Conservation (phyloP, 2,797 vertebrate genomes). For the Microchirus variegatus region DNA sequence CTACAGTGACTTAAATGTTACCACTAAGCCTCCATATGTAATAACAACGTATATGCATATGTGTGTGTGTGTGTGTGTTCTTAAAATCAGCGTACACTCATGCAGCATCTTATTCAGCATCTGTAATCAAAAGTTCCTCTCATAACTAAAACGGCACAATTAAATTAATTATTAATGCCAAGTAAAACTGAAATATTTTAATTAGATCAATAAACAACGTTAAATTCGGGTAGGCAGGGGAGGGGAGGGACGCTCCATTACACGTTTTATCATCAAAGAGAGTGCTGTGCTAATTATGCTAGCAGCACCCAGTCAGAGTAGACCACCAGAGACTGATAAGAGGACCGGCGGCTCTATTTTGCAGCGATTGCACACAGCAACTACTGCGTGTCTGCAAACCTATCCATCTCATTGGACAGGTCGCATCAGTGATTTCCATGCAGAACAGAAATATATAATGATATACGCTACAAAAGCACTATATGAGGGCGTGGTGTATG, state of each 20-base stretch:
- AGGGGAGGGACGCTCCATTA: constrained; percentile 65
- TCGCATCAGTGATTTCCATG: constrained; percentile 48
- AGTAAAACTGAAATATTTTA: constrained; percentile 67
- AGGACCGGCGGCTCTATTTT: constrained; percentile 70
- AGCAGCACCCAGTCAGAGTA: constrained; percentile 82
- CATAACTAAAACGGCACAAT: constrained; percentile 31
- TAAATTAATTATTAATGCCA: neutral
- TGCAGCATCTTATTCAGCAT: constrained; percentile 22
- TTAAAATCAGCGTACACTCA: neutral
- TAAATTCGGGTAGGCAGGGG: constrained; percentile 70
- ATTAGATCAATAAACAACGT: constrained; percentile 77
- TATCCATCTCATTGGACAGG: constrained; percentile 51
- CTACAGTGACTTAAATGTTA: neutral
- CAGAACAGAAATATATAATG: constrained; percentile 44
- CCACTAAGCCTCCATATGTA: too few species aligned
- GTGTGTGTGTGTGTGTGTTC: neutral
- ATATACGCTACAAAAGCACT: constrained; percentile 29
- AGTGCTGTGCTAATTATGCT: constrained; percentile 84
- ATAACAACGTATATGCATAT: too few species aligned
- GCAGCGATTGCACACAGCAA: constrained; percentile 65
- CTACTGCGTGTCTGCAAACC: constrained; percentile 21
- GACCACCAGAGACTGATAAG: constrained; percentile 78
- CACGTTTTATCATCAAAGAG: constrained; percentile 81
- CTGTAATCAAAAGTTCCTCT: constrained; percentile 53
- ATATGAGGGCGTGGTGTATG: constrained; percentile 29